Evolutionary conservation across 2,113 vertebrate genomes (phyloP), one percentile per base, ranked within the genome.

Genomic region (Odocoileus virginianus): DNA sequence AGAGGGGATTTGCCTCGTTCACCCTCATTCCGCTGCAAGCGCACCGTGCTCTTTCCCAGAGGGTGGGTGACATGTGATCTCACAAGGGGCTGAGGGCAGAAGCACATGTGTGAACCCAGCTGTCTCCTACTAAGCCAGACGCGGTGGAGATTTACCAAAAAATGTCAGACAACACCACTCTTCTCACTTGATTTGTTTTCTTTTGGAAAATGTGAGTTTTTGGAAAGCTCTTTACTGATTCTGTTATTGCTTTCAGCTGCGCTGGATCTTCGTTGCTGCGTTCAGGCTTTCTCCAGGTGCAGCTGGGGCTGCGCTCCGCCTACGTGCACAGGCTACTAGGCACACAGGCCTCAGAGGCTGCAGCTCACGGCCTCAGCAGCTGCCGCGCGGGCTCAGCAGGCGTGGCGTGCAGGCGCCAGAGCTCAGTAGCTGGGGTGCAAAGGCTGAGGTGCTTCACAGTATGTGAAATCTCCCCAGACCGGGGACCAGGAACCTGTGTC

Each of bases 391-490:
- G 36, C 7, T 7, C 71, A 14, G 36, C 36, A 4, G 23, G 21
- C 7, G 71, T 7, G 71, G 36, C 1, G 1, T 6, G 6, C 71
- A 43, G 36, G 71, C 71, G 13, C 67, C 71, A 25, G 36, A 76
- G 21, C 21, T 7, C 36, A 12, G 71, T 2, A 43, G 36, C 40
- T 76, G 71, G 23, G 1, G 36, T 0, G 23, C 71, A 0, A 3
- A 40, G 71, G 40, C 12, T 4, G 36, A 43, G 40, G 11, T 76
- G 71, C 71, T 27, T 12, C 71, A 76, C 12, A 43, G 71, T 2
- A 15, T 4, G 71, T 76, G 40, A 7, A 1, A 7, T 27, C 23
- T 27, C 27, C 40, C 71, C 6, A 0, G 23, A 15, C 40, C 71
- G 27, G 71, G 21, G 40, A 4, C 23, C 71, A 8, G 40, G 5